Evolutionary conservation across 1,140 invertebrate species (phyloP).

Genomic region (Colletes latitarsis): DNA sequence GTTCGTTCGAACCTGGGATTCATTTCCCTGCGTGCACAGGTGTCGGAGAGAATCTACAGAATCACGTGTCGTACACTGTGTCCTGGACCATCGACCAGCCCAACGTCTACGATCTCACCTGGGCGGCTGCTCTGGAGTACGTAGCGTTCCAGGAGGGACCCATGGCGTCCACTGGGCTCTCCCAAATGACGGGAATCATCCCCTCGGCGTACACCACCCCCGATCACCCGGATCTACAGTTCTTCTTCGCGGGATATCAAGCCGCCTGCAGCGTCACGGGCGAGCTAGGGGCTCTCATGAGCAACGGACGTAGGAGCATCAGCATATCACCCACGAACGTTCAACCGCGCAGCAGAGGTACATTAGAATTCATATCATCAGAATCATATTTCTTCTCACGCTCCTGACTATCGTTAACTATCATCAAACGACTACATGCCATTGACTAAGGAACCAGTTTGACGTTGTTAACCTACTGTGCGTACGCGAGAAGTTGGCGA

Average conservation of each 20-base stretch:
- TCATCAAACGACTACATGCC: no score
- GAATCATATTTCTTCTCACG: no score
- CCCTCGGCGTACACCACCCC: slow-evolving; percentile 83
- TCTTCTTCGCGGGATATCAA: slow-evolving; percentile 86
- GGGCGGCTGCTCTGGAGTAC: slow-evolving; percentile 84
- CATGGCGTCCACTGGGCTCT: slow-evolving; percentile 84
- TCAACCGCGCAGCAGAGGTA: slow-evolving; percentile 82
- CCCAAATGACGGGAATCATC: slow-evolving; percentile 84
- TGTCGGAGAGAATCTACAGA: slow-evolving; percentile 89
- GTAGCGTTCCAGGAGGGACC: slow-evolving; percentile 83
- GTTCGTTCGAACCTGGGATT: background rate
- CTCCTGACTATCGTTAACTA: no score
- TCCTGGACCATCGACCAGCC: slow-evolving; percentile 80
- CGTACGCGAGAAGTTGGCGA: no score
- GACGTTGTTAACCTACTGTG: no score
- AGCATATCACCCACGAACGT: slow-evolving; percentile 79
- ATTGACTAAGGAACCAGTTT: no score
- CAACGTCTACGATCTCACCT: slow-evolving; percentile 83
- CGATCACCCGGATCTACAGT: slow-evolving; percentile 85
- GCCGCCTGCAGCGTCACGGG: slow-evolving; percentile 84
- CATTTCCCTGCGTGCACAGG: slow-evolving; percentile 74
- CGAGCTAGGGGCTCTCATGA: slow-evolving; percentile 78
- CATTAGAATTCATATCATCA: no score
- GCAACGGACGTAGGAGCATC: slow-evolving; percentile 83
- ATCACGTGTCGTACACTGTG: slow-evolving; percentile 85